Base-by-base conservation (phyloP, 1,140 invertebrate species). In the Trichonephila clavipes region DNA sequence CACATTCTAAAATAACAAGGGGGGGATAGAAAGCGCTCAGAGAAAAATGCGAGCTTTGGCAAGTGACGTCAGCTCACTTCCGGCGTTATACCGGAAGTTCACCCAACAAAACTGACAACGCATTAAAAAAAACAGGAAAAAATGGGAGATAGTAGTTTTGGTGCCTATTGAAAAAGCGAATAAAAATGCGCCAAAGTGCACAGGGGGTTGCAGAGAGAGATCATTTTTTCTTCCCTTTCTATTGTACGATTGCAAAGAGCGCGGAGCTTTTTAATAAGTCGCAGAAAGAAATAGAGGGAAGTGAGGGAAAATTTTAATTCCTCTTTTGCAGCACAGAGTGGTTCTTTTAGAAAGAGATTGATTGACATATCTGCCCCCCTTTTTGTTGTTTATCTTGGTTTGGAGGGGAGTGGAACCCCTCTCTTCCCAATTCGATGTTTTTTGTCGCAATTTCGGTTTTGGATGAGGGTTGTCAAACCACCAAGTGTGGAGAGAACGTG, bases 91-190 rank as follows among this genome's bases (percentile, higher is more conserved):
- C 16, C 82, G 59, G 58, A 34, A 87, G 59, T 61, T 59, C 58
- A 87, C 28, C 85, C 58, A 87, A 87, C 85, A 87, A 62, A 87
- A 87, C 85, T 87, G 61, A 87, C 85, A 87, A 87, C 85, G 64
- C 59, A 87, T 87, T 87, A 14, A 51, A 51, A 86, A 87, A 87
- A 64, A 87, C 16, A 24, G 28, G 16, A 85, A 85, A 85, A n/a
- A 44, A 24, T 40, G 82, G 51, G 58, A 85, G 34, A 87, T 19
- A 61, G 58, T 16, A 87, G 44, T 51, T 51, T 51, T 51, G 8
- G n/a, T 28, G 28, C 28, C 59, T 40, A 19, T 87, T 62, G 16
- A 40, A 77, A 88, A 88, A 69, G 28, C 34, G 87, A 40, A 88
- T 69, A 44, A 62, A 69, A 64, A 88, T 88, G 40, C 61, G 64